Conservation (phyloP, 2,797 vertebrate species). For the Monodelphis domestica region DNA sequence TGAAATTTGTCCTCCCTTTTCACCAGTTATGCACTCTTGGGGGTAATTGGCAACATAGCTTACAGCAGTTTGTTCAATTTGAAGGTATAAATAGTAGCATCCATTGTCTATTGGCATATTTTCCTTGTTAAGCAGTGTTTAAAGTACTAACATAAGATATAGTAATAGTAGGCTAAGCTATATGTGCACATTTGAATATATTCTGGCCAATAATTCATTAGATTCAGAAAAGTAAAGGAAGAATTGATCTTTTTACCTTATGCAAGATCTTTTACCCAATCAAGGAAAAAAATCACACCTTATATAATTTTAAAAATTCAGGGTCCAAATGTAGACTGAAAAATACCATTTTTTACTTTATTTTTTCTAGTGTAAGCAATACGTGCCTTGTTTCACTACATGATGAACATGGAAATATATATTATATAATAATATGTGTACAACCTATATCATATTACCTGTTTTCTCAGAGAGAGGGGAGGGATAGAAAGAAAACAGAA, state of each 20-base stretch:
- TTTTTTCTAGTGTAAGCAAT: too few relatives aligned
- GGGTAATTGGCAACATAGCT: slow-evolving; percentile 90
- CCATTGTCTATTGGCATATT: slow-evolving; percentile 90
- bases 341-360: too few relatives aligned
- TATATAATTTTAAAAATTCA: background rate
- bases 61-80: slow-evolving; percentile 89
- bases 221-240: slow-evolving; percentile 81
- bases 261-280: background rate
- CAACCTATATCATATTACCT: too few relatives aligned
- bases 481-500: too few relatives aligned
- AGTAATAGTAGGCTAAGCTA: slow-evolving; percentile 89
- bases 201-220: slow-evolving; percentile 84
- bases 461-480: too few relatives aligned
- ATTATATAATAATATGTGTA: too few relatives aligned
- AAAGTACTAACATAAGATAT: slow-evolving; percentile 90
- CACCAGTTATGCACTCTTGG: slow-evolving; percentile 88
- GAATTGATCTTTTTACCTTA: slow-evolving; percentile 62
- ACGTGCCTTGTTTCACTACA: too few relatives aligned
- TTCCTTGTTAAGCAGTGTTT: slow-evolving; percentile 92
- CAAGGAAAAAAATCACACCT: background rate
- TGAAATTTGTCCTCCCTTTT: slow-evolving; percentile 85
- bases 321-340: too few relatives aligned
- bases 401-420: too few relatives aligned
- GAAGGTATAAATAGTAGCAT: slow-evolving; percentile 89
- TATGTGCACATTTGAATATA: slow-evolving; percentile 86